A percentile compares a stretch with the other conserved stretches of the same genome.
phyloP scores from a whole-genome alignment of 2,888 invertebrate genomes.

The Macrophya annulata region DNA sequence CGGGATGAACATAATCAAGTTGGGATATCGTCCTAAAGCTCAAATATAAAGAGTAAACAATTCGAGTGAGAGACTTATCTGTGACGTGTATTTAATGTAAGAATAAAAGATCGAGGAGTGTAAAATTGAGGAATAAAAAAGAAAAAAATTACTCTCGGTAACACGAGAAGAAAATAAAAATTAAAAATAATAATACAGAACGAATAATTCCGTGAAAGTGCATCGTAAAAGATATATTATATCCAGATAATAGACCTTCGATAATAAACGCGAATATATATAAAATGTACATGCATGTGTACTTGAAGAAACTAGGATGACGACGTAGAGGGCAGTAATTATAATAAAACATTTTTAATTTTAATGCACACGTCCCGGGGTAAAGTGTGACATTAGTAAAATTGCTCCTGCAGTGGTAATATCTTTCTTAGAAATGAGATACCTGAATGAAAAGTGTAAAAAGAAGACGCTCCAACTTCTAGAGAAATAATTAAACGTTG shows the following conservation, averaged over 20 bases:
- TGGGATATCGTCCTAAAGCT: background rate
- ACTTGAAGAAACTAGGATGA: background rate
- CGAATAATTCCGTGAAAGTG: background rate
- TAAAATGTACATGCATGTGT: background rate
- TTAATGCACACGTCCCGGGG: slow-evolving; percentile 19
- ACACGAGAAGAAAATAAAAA: background rate
- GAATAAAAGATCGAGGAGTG: background rate
- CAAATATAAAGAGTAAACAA: background rate
- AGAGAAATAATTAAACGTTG: background rate
- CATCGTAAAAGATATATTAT: background rate
- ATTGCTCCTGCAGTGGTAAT: slow-evolving; percentile 12
- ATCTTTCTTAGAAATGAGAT: slow-evolving; percentile 37
- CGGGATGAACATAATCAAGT: background rate
- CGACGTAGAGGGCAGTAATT: background rate
- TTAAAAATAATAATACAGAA: background rate
- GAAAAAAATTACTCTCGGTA: background rate
- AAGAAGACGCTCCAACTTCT: background rate
- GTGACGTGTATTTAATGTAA: slow-evolving; percentile 1
- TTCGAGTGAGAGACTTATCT: background rate
- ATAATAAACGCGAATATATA: background rate
- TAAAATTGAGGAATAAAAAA: background rate
- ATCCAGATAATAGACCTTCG: background rate
- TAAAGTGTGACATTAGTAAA: slow-evolving; percentile 44
- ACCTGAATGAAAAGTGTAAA: background rate
- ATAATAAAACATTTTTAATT: slow-evolving; percentile 47